phyloP scores from a whole-genome alignment of 2,797 vertebrate genomes.

The Anguilla obscura region DNA sequence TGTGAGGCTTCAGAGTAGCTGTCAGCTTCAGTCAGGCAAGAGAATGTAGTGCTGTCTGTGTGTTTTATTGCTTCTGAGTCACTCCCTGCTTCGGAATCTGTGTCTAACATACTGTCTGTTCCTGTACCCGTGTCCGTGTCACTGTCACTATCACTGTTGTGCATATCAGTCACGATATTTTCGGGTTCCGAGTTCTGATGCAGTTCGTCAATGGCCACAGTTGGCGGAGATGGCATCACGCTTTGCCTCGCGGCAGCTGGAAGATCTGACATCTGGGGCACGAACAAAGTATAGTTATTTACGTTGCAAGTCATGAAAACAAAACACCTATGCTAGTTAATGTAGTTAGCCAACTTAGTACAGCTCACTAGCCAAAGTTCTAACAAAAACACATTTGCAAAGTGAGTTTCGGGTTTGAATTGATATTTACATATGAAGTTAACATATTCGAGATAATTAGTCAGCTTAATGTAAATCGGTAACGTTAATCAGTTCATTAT shows the following conservation, averaged over 20 bases:
- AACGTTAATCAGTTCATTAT: too few relatives aligned
- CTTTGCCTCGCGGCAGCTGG: not conserved
- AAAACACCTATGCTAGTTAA: too few relatives aligned
- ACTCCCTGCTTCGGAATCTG: conserved; percentile 16
- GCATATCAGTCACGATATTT: not conserved
- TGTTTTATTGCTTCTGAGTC: conserved; percentile 18
- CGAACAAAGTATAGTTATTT: not conserved
- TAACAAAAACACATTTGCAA: too few relatives aligned
- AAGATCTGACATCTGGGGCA: not conserved
- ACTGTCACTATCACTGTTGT: not conserved
- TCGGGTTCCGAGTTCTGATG: not conserved
- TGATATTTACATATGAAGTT: too few relatives aligned
- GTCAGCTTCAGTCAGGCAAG: not conserved
- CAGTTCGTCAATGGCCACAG: not conserved
- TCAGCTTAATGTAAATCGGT: too few relatives aligned
- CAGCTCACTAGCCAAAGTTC: too few relatives aligned
- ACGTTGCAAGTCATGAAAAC: not conserved
- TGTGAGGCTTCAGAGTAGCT: not conserved
- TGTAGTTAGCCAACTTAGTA: too few relatives aligned
- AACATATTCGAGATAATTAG: too few relatives aligned
- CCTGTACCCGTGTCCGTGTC: conserved; percentile 24
- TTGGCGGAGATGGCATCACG: not conserved
- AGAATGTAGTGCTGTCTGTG: not conserved
- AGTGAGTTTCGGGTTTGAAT: too few relatives aligned
- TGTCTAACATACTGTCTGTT: not conserved